These are phyloP conservation scores for Schrankia costaestrigalis DNA, from an alignment of 2,888 invertebrate species.

Conservation along the genomic window DNA sequence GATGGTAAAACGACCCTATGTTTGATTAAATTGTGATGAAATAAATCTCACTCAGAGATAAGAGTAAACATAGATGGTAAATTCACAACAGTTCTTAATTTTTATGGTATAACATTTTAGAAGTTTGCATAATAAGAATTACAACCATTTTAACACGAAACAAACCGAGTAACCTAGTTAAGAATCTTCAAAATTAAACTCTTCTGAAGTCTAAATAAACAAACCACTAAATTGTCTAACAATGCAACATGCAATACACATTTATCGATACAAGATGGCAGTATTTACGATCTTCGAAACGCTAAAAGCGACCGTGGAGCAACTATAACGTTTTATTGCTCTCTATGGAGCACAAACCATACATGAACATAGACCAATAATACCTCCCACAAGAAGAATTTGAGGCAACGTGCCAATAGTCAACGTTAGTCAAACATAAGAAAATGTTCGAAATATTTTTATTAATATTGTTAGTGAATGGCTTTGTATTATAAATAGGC, in stretches of 20 bases:
- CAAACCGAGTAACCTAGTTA: constrained; percentile 2
- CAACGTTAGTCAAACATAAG: constrained; percentile 30
- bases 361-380: constrained; percentile 56
- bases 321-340: constrained; percentile 71
- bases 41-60: too few species aligned
- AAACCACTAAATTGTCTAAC: constrained; percentile 28
- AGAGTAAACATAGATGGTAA: too few species aligned
- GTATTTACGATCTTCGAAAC: constrained; percentile 62
- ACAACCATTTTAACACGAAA: too few species aligned
- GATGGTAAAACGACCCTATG: too few species aligned
- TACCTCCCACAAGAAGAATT: constrained; percentile 52
- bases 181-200: neutral
- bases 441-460: constrained; percentile 4
- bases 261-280: constrained; percentile 56
- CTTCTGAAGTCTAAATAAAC: constrained; percentile 16
- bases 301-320: constrained; percentile 52
- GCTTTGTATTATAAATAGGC: too few species aligned
- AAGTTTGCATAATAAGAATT: too few species aligned
- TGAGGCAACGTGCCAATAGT: constrained; percentile 61
- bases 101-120: too few species aligned
- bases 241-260: constrained; percentile 42
- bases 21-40: too few species aligned
- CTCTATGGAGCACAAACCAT: constrained; percentile 57
- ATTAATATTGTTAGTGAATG: too few species aligned
- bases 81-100: too few species aligned